Evolutionary conservation across 2,888 invertebrate species (phyloP), one percentile per base, ranked within the genome.

Genomic region (Lomographa bimaculata): DNA sequence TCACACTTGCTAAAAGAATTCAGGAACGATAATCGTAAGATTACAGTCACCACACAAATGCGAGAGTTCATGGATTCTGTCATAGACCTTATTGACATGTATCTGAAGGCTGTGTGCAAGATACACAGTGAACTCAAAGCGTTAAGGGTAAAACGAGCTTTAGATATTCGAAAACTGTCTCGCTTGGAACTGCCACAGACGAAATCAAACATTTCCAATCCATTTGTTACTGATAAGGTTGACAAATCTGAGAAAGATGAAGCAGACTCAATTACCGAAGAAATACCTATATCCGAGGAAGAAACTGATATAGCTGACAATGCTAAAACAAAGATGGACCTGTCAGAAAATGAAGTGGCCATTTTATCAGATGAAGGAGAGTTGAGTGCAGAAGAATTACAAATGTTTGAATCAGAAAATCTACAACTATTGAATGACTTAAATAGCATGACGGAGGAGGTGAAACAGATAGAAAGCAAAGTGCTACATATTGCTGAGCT

Each of bases 401-500:
- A 98, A 78, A 94, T 98, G 92, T 96, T 97, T 77, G 96, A 98
- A 75, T 92, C 94, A 0, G 98, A 98, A 85, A 98, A 98, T 79
- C 91, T 94, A 36, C 94, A 95, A 53, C 82, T 98, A 5, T 94
- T 94, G 62, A 95, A 96, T 67, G 96, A 98, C 59, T 84, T 98
- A 27, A 97, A 96, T 71, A 95, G 94, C 39, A 90, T 97, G 68
- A 94, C 95, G 0, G 97, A 97, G 64, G 98, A 98, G 84, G 96
- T 98, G 0, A 94, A 93, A 73, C 95, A 94, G 72, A 96, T 97
- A 61, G 96, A 96, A 66, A 94, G 93, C 61, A 98, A 98, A 89
- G 98, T 99, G 0, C 94, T 98, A 0, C 97, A 98, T 71, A 98
- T 99, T 62, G 96, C 98, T 1, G 95, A 96, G 73, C 84, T 99